Conservation (phyloP, 1,140 invertebrate species). For the Anagrus nilaparvatae region DNA sequence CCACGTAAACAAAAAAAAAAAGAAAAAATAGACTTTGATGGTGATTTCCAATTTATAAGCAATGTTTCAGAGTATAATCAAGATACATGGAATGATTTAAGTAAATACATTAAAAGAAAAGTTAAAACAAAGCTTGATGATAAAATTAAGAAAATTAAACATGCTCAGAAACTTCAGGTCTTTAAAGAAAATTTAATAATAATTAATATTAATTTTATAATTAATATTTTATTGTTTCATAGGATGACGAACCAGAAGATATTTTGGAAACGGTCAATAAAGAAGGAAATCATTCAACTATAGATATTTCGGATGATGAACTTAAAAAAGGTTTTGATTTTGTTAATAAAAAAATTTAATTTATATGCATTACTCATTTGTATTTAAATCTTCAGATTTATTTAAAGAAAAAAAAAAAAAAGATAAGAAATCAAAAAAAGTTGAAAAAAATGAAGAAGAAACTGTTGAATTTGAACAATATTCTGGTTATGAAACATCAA, state of each 20-base stretch:
- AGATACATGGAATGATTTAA: constrained; percentile 77
- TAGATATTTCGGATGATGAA: constrained; percentile 57
- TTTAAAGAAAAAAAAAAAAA: constrained; percentile 29
- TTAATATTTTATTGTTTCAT: constrained; percentile 6
- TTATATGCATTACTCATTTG: constrained; percentile 7
- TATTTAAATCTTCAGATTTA: constrained; percentile 8
- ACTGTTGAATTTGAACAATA: constrained; percentile 65
- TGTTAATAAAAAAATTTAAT: constrained; percentile 35
- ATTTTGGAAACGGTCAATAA: constrained; percentile 14
- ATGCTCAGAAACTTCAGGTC: constrained; percentile 37
- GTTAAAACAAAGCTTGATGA: constrained; percentile 73
- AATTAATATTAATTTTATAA: constrained; percentile 4
- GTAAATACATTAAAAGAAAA: constrained; percentile 73
- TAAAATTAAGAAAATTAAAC: constrained; percentile 61
- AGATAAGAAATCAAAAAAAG: constrained; percentile 26
- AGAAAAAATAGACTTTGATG: constrained; percentile 61
- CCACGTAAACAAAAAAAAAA: constrained; percentile 64
- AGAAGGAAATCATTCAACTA: constrained; percentile 26
- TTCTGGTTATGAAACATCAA: constrained; percentile 55
- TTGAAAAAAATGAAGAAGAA: constrained; percentile 43
- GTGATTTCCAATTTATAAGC: constrained; percentile 63
- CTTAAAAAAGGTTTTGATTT: constrained; percentile 53
- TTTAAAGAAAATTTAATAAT: constrained; percentile 17
- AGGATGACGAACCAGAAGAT: constrained; percentile 5
- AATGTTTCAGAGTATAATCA: constrained; percentile 65